Base-by-base conservation (phyloP, 2,888 invertebrate genomes). In the Camptogramma bilineatum region DNA sequence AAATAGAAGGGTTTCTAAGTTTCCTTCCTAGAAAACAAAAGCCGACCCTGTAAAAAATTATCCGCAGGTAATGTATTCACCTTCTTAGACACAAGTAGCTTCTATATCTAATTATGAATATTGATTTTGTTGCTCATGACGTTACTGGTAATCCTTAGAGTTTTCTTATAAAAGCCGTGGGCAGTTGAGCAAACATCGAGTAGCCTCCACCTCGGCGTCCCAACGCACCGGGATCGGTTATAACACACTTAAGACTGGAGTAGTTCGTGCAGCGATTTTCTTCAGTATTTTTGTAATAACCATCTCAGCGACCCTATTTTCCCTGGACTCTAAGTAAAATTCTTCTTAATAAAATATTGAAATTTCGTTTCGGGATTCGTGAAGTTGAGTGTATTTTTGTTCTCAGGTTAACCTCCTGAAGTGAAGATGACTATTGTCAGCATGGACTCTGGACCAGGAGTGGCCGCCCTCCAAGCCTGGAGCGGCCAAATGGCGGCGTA, bases 191-290 rank as follows among this genome's bases (percentile, higher is more conserved):
- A 73, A 70, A 71, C 74, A 73, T 62, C 81, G 92, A 93, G 92
- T 92, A 91, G 88, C 86, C 88, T 90, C 91, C 90, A 81, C 84
- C 85, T 85, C 79, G 87, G 85, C 86, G 78, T 74, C 86, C 84
- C 78, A 80, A 86, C 84, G 80, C 83, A 70, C 66, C 73, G 91
- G 82, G 92, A 85, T 86, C 78, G 91, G 92, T 90, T 90, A 85
- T 79, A 81, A 70, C 77, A 84, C 78, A 84, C 79, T 84, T 81
- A 90, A 92, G 89, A 88, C 93, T 93, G 93, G 86, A 93, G 93
- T 93, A 93, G 93, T 93, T 93, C 93, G 92, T 86, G 73, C 71
- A 80, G 76, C 92, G 93, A 92, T 93, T 93, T 93, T 93, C 93
- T 93, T 93, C 93, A 93, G 93, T 91, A 88, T 84, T 91, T 90